These are phyloP conservation scores for Laterallus jamaicensis DNA, from an alignment of 2,113 vertebrate species.

Conservation along the genomic window DNA sequence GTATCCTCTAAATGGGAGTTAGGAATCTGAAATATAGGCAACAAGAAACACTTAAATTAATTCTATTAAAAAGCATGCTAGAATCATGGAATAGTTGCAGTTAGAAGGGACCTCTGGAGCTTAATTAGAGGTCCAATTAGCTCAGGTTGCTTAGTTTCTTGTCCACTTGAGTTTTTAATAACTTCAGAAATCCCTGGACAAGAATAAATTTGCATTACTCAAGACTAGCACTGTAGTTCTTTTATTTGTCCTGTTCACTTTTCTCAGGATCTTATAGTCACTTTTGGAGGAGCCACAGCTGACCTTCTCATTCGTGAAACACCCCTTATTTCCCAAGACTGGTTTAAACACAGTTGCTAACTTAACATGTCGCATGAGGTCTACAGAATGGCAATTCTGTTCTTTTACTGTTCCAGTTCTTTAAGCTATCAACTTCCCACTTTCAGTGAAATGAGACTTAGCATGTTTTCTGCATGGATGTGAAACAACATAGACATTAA, in stretches of 20 bases:
- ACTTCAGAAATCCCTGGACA: neutral
- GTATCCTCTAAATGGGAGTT: neutral
- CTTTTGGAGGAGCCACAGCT: neutral
- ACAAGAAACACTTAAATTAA: neutral
- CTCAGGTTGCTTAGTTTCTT: neutral
- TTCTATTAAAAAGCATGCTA: neutral
- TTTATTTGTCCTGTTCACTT: neutral
- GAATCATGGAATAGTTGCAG: neutral
- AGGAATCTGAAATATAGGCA: neutral
- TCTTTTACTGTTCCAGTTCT: neutral
- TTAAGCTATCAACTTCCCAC: neutral
- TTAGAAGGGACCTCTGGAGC: neutral
- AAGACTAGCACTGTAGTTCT: neutral
- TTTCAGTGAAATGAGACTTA: neutral
- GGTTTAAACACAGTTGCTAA: neutral
- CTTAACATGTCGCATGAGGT: neutral
- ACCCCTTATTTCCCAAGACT: neutral
- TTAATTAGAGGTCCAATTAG: neutral
- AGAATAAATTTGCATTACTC: neutral
- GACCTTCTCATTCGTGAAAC: neutral
- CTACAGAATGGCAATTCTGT: neutral
- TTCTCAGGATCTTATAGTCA: neutral
- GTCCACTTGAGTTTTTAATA: neutral
- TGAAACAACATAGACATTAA: neutral
- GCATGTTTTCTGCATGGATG: neutral